Evolutionary conservation across 2,113 vertebrate species (phyloP).

Genomic region (Capreolus pygargus): DNA sequence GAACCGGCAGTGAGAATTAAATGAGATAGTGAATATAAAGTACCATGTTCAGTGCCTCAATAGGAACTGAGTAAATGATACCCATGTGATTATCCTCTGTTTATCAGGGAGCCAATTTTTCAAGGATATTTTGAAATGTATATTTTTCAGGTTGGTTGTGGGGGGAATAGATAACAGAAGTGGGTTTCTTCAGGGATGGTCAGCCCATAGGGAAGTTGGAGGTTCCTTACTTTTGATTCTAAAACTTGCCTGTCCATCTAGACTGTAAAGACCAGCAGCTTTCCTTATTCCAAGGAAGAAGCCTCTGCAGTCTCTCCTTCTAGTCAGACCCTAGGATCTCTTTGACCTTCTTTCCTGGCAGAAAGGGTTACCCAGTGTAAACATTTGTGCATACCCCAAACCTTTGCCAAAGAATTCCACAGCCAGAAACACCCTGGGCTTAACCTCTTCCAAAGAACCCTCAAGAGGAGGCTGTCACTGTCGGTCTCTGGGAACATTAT

Average conservation of each 20-base stretch:
- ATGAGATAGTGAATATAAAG: neutral
- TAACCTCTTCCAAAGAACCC: neutral
- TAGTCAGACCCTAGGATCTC: neutral
- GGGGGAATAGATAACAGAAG: neutral
- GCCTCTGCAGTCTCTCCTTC: neutral
- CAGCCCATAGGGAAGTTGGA: neutral
- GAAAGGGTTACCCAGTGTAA: neutral
- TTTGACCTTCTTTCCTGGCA: neutral
- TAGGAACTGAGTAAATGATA: neutral
- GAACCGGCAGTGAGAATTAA: neutral
- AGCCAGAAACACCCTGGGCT: neutral
- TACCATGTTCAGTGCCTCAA: neutral
- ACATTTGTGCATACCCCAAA: neutral
- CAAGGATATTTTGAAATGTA: slow-evolving; percentile 1
- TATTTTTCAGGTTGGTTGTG: neutral
- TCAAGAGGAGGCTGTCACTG: neutral
- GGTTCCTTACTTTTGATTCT: neutral
- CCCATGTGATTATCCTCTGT: neutral
- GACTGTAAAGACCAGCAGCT: neutral
- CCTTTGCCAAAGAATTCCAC: neutral
- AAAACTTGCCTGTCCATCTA: neutral
- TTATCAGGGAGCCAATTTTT: neutral
- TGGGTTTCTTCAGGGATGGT: neutral
- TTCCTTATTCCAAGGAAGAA: neutral
- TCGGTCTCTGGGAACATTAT: neutral